Percentiles rank a stretch among this genome's conserved stretches.
phyloP scores from a whole-genome alignment of 2,797 vertebrate genomes.

The Schizopygopsis pylzovi region DNA sequence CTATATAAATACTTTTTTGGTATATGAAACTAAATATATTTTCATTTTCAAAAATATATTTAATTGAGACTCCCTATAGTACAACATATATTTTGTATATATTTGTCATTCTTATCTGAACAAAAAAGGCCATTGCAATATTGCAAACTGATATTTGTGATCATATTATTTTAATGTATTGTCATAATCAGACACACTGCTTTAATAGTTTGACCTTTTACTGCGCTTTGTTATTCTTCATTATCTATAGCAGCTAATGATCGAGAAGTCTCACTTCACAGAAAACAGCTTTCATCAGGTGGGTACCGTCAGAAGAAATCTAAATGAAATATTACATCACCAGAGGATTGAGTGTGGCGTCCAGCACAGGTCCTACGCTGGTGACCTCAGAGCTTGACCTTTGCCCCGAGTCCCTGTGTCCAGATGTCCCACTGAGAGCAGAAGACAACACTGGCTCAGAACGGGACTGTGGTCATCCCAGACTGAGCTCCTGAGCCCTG shows the following conservation, averaged over 20 bases:
- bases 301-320: neutral
- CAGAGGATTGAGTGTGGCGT: neutral
- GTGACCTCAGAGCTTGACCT: slow-evolving; percentile 57
- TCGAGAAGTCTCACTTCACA: neutral
- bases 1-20: no score
- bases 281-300: neutral
- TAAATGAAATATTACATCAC: neutral
- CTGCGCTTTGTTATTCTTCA: neutral
- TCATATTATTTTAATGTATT: neutral
- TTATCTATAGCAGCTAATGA: neutral
- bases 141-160: neutral
- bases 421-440: slow-evolving; percentile 29
- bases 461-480: slow-evolving; percentile 32
- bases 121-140: neutral
- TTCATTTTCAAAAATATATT: neutral
- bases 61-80: neutral
- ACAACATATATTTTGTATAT: neutral
- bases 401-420: slow-evolving; percentile 53
- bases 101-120: neutral
- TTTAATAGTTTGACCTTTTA: neutral
- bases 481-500: slow-evolving; percentile 43
- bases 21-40: neutral
- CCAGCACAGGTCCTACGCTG: neutral
- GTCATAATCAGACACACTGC: neutral
- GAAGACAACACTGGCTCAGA: slow-evolving; percentile 30